Percentiles rank a stretch among this genome's conserved stretches.
phyloP scores from a whole-genome alignment of 2,797 vertebrate genomes.

The Schizopygopsis pylzovi region DNA sequence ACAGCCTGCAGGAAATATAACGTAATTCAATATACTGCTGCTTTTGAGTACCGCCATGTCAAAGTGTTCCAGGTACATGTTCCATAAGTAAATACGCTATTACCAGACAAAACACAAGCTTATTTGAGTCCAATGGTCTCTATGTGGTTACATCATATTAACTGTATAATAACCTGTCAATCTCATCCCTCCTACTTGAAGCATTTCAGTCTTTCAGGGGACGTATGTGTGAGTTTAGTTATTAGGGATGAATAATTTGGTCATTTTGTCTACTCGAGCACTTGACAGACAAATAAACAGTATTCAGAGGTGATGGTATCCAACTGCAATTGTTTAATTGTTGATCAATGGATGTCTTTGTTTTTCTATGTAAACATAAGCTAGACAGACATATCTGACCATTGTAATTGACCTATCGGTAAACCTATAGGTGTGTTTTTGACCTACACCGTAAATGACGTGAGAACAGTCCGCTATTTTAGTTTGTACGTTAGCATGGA shows the following conservation, averaged over 20 bases:
- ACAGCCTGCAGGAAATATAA: not conserved
- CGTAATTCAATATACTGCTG: not conserved
- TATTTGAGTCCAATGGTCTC: not conserved
- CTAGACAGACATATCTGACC: not conserved
- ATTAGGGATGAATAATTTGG: not conserved
- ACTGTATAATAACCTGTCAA: slow-evolving; percentile 8
- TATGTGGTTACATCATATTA: not conserved
- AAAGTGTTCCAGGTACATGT: not conserved
- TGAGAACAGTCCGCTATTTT: too few relatives aligned
- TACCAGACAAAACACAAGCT: not conserved
- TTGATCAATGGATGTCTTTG: not conserved
- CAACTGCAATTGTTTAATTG: not conserved
- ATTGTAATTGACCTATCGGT: not conserved
- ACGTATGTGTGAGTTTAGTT: not conserved
- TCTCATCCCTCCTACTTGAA: slow-evolving; percentile 30
- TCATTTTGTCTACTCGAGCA: not conserved
- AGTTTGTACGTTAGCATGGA: too few relatives aligned
- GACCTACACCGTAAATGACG: too few relatives aligned
- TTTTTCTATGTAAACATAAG: not conserved
- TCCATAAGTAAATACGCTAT: not conserved
- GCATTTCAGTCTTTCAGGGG: not conserved
- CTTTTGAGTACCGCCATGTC: not conserved
- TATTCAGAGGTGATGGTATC: not conserved
- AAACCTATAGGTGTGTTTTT: too few relatives aligned
- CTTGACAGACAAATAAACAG: slow-evolving; percentile 1